Conservation (phyloP, 2,113 vertebrate genomes). For the Sylvilagus bachmani region DNA sequence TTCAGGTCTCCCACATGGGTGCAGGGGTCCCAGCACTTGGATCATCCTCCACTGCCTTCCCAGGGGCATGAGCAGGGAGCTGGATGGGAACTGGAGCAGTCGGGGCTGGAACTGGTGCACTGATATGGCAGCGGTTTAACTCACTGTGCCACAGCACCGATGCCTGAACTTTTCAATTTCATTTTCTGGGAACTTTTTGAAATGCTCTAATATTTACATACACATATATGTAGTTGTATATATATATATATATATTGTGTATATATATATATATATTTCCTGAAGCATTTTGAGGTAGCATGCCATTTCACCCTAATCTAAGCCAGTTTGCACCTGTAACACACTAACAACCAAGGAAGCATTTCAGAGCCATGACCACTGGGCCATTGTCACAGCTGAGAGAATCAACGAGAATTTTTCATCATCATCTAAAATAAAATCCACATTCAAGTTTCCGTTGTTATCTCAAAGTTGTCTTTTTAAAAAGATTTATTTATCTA, state of each 20-base stretch:
- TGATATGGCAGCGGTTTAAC: too few relatives aligned
- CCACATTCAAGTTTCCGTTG: not conserved
- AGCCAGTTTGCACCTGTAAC: not conserved
- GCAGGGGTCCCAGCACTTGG: too few relatives aligned
- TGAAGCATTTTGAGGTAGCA: constrained; percentile 44
- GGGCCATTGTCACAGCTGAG: not conserved
- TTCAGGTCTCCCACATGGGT: too few relatives aligned
- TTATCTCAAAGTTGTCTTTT: not conserved
- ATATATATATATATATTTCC: not conserved
- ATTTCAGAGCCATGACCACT: not conserved
- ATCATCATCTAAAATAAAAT: not conserved
- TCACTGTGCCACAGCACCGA: too few relatives aligned
- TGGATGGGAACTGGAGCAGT: too few relatives aligned
- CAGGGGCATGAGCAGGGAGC: too few relatives aligned
- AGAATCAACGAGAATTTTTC: not conserved
- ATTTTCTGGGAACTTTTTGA: too few relatives aligned
- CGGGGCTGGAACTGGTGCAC: too few relatives aligned
- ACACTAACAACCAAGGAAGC: not conserved
- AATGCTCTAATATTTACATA: not conserved
- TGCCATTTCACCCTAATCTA: not conserved
- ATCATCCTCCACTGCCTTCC: too few relatives aligned
- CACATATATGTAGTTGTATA: not conserved
- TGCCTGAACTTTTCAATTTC: too few relatives aligned
- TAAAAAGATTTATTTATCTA: too few relatives aligned
- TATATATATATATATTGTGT: not conserved